Evolutionary conservation across 1,140 invertebrate genomes (phyloP).

Genomic region (Tetragonula clypearis): DNA sequence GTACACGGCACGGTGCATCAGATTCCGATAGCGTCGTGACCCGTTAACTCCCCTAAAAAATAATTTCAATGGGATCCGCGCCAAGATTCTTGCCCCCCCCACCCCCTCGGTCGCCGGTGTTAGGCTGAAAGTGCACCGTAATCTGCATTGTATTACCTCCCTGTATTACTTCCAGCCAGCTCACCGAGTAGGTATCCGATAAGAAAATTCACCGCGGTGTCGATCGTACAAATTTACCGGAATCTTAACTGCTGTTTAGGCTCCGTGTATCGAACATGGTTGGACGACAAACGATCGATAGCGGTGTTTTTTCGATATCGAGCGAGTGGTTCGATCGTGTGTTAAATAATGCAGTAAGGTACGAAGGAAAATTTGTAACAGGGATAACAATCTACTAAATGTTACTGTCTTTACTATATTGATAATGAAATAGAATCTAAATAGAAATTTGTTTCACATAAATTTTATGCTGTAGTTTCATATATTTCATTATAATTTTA

Average conservation of each 20-base stretch:
- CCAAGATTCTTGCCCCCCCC: constrained; percentile 15
- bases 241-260: background rate
- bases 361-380: too few relatives aligned
- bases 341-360: too few relatives aligned
- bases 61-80: constrained; percentile 43
- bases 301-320: background rate
- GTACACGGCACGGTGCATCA: constrained; percentile 16
- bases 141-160: constrained; percentile 41
- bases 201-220: constrained; percentile 46
- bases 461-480: too few relatives aligned
- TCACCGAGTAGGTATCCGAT: constrained; percentile 13
- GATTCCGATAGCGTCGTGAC: constrained; percentile 1
- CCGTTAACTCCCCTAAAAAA: constrained; percentile 31
- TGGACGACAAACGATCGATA: background rate
- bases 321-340: too few relatives aligned
- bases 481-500: too few relatives aligned
- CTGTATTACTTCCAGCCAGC: constrained; percentile 11
- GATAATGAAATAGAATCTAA: too few relatives aligned
- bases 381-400: too few relatives aligned
- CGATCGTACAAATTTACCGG: constrained; percentile 51
- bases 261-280: background rate
- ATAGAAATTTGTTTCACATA: too few relatives aligned
- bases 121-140: constrained; percentile 23
- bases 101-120: background rate
- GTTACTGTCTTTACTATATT: too few relatives aligned